phyloP scores from a whole-genome alignment of 2,797 vertebrate genomes.

The Coracias cyanogaster region DNA sequence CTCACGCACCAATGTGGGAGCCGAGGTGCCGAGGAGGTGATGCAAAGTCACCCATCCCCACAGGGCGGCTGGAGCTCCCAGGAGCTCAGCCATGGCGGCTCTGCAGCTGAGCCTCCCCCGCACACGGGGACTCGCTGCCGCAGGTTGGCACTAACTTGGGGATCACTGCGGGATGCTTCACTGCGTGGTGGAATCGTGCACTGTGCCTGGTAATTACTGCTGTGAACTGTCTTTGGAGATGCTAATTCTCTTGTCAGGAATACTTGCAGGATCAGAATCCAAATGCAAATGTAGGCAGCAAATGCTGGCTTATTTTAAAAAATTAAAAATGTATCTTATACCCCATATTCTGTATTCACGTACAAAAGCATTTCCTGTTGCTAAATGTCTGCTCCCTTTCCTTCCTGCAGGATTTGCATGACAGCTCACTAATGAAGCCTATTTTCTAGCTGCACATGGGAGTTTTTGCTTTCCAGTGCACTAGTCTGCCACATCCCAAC shows the following conservation, averaged over 20 bases:
- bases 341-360: not conserved
- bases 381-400: not conserved
- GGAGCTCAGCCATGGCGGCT: not conserved
- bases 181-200: accelerated
- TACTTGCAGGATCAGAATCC: not conserved
- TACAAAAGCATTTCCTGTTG: not conserved
- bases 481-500: not conserved
- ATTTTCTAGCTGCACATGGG: not conserved
- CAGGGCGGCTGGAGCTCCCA: not conserved
- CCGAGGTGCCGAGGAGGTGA: not conserved
- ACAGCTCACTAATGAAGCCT: slow-evolving; percentile 33
- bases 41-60: not conserved
- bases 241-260: not conserved
- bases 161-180: not conserved
- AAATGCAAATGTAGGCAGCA: not conserved
- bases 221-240: not conserved
- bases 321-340: not conserved
- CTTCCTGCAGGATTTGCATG: slow-evolving; percentile 40
- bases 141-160: not conserved
- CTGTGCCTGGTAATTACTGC: not conserved
- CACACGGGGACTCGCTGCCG: accelerated
- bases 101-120: not conserved
- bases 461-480: not conserved
- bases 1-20: accelerated
- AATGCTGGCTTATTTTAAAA: slow-evolving; percentile 18